Evolutionary conservation across 1,140 invertebrate genomes (phyloP), one percentile per base, ranked within the genome.

Genomic region (Lordiphosa collinella): DNA sequence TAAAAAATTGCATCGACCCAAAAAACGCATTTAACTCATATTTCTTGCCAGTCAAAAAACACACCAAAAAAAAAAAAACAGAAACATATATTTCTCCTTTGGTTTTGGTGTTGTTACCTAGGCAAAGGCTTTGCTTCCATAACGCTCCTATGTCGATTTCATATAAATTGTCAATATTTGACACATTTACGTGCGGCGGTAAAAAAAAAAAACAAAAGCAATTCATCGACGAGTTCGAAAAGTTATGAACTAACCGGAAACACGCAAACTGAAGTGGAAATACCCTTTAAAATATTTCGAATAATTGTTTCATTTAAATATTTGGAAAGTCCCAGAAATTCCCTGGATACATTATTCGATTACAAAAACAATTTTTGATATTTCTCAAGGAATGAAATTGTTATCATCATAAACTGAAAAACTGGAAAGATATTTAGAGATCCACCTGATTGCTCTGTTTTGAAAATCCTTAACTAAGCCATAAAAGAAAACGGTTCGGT

Each of bases 81-180:
- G n/a, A n/a, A 16, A 16, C 16, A 35, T 14, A 18, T 36, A 55
- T 63, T 56, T 61, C 16, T 43, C 14, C 8, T 25, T 40, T 5
- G 10, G 14, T 41, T 41, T 25, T 9, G 18, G 4, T 41, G 40
- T 43, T 25, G 40, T 43, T 43, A 43, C 41, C 41, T 43, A 43
- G 41, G 10, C 41, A 43, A 43, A 43, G 32, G 11, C 29, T n/a
- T 32, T 40, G 29, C 35, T 64, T 40, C 60, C 51, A 63, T 61
- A 59, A 52, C 50, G 51, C 63, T 65, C 57, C 60, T 66, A 76
- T 82, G 76, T 76, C 76, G 50, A 82, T 76, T 71, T 75, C 60
- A 72, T 76, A 76, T 72, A 82, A 82, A 82, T 76, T 82, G 76
- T 82, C 76, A 82, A 82, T 82, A 82, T 82, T 68, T 82, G 76